Base-by-base conservation (phyloP, 2,888 invertebrate species). In the Protonemura montana region DNA sequence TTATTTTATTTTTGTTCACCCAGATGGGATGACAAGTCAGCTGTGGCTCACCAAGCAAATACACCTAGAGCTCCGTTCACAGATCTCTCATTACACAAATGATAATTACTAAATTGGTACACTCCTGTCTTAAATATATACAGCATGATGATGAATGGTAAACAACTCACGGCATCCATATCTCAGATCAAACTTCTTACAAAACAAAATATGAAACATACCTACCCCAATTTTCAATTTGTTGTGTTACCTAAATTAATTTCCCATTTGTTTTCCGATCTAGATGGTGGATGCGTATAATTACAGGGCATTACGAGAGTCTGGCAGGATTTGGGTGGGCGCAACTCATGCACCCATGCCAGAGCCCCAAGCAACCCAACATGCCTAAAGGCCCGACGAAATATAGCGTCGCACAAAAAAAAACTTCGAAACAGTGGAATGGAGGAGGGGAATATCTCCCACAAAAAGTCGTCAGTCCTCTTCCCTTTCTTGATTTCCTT, bases 181-280 rank as follows among this genome's bases (percentile, higher is more conserved):
- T 59, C 59, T 59, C 21, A 59, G 59, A 59, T 59, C 59, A 59
- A 59, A 59, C 59, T 59, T 59, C 1, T 59, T 16, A 21, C 1
- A 59, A 59, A 59, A 59, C 2, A 13, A 59, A 59, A 59, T 2
- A 59, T 59, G 13, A 41, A 41, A 41, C 41, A 7, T 59, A 59
- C 59, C 59, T 59, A 81, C 81, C 81, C 81, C 30, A 81, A 81
- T 81, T 81, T 81, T 81, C 81, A 81, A 81, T 81, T 81, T 81
- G 81, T 59, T 59, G 59, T 59, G 59, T 29, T 81, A 81, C 81
- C 81, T 81, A 81, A 81, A 81, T 81, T 30, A 81, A 81, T 59
- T 59, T 59, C 59, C 59, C 59, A 59, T 59, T 59, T 59, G 59
- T 59, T 59, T 59, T 21, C 59, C 21, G 59, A 59, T 59, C 59